Evolutionary conservation across 2,888 invertebrate species (phyloP).

Genomic region (Pinctada fucata): DNA sequence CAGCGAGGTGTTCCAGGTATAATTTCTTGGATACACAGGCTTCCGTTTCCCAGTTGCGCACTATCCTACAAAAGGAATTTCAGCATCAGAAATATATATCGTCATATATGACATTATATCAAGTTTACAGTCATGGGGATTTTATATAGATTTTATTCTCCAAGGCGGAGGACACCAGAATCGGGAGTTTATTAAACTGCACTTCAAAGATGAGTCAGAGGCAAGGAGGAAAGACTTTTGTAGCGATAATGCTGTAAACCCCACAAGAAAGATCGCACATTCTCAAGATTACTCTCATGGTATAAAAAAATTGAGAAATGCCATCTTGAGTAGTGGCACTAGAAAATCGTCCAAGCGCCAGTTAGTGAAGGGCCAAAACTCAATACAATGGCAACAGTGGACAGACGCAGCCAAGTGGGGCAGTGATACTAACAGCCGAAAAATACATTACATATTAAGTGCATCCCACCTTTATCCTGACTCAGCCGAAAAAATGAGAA

Average conservation of each 20-base stretch:
- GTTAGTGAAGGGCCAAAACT: not conserved
- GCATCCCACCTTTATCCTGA: too few species aligned
- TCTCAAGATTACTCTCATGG: constrained; percentile 32
- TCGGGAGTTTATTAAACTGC: constrained; percentile 23
- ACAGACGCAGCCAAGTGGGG: constrained; percentile 21
- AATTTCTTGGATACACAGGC: not conserved
- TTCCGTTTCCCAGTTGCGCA: constrained; percentile 35
- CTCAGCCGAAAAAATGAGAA: constrained; percentile 23
- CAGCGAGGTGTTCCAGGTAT: constrained; percentile 29
- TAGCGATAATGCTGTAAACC: constrained; percentile 7
- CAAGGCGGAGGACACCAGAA: constrained; percentile 38
- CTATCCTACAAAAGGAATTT: constrained; percentile 29
- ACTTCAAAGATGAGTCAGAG: constrained; percentile 28
- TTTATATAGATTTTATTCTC: constrained; percentile 23
- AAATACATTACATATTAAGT: too few species aligned
- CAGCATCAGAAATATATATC: constrained; percentile 26
- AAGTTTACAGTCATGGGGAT: constrained; percentile 21
- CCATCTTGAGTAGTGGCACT: constrained; percentile 17
- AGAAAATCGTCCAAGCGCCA: not conserved
- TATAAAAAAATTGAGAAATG: constrained; percentile 33
- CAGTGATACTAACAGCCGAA: constrained; percentile 8
- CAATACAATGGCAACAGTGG: constrained; percentile 25
- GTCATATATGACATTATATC: constrained; percentile 32
- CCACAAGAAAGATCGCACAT: constrained; percentile 2
- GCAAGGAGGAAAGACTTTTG: constrained; percentile 2